These are phyloP conservation scores for Orthonyx spaldingii DNA, from an alignment of 2,113 vertebrate genomes.

Conservation along the genomic window DNA sequence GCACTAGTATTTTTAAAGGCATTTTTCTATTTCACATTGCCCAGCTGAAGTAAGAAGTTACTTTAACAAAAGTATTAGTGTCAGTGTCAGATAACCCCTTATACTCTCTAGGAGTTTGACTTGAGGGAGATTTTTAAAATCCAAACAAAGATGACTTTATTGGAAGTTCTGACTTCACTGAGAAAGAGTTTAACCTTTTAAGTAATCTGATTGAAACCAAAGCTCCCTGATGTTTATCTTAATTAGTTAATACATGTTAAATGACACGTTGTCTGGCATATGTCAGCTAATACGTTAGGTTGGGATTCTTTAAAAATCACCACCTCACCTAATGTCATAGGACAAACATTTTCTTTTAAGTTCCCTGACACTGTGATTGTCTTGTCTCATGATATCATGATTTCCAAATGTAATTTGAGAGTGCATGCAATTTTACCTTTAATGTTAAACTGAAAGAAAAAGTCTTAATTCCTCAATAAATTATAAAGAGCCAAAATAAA, in stretches of 20 bases:
- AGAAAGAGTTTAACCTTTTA: constrained; percentile 27
- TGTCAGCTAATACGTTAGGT: neutral
- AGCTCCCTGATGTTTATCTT: constrained; percentile 12
- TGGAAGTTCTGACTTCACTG: neutral
- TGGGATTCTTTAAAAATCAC: neutral
- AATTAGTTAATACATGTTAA: constrained; percentile 18
- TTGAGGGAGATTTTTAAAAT: neutral
- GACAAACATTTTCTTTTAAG: neutral
- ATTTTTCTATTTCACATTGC: neutral
- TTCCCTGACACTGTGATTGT: neutral
- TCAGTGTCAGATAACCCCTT: neutral
- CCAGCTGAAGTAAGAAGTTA: neutral
- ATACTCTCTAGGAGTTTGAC: neutral
- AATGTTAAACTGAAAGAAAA: neutral
- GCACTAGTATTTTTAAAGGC: neutral
- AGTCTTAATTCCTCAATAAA: neutral
- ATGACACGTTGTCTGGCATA: neutral
- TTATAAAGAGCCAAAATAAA: neutral
- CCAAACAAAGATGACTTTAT: neutral
- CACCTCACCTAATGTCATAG: neutral
- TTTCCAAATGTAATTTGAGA: neutral
- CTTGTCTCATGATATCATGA: neutral
- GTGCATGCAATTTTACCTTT: neutral
- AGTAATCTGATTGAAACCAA: constrained; percentile 32
- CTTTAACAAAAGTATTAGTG: neutral